Evolutionary conservation across 2,113 vertebrate genomes (phyloP), one percentile per base, ranked within the genome.

Genomic region (Laticauda laticaudata): DNA sequence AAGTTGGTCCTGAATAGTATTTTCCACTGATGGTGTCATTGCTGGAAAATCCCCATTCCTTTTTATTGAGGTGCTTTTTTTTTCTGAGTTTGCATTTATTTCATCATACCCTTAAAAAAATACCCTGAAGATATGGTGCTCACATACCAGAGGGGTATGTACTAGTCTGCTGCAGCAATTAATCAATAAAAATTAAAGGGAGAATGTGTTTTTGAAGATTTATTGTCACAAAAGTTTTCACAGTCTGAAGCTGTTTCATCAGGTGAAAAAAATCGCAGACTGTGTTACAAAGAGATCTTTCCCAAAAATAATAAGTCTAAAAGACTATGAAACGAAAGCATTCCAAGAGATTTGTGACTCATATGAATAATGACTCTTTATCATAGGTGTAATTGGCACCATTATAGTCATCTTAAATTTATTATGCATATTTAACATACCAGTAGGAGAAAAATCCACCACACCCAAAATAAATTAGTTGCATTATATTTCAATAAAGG

Each of bases 31-130:
- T 15, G 23, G 88, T 51, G 53, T 56, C 75, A 95, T 94, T 26
- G 51, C 51, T 2, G 95, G 92, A 96, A 96, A 96, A 95, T 95
- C 86, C 93, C 92, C 94, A 85, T 92, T 93, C 59, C 86, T 53
- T 93, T 86, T 87, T 59, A 53, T 64, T 57, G 43, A 69, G 64
- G 29, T 69, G 29, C 1, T 61, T 26, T 51, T 51, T 55, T 92
- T 81, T 6, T 39, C 18, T 24, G 10, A 21, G 11, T 85, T 43
- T 54, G 45, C 26, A n/a, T 34, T 18, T 26, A 48, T 92, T 81
- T 64, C 26, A 92, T 88, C 24, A 3, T 57, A 18, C 34, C 5
- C 20, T 29, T 2, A 54, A 81, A 54, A 12, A 14, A 53, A 75
- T 48, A 23, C 20, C 39, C 34, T 10, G 4, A 69, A 91, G 1